phyloP scores from a whole-genome alignment of 2,888 invertebrate species.

The Clunio marinus region DNA sequence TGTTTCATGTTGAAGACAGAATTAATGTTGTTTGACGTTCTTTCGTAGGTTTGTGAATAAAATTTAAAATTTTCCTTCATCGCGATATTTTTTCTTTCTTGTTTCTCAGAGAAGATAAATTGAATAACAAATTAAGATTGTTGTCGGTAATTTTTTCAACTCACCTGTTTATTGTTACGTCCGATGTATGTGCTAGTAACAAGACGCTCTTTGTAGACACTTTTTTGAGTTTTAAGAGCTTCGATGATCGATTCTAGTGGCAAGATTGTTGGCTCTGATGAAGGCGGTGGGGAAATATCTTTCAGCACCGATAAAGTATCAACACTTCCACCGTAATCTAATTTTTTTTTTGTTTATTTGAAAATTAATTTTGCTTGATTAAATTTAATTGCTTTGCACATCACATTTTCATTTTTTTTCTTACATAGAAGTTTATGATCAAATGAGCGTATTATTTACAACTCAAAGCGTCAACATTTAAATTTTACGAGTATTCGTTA shows the following conservation, averaged over 20 bases:
- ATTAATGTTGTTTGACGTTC: not conserved
- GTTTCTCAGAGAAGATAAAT: not conserved
- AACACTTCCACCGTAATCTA: constrained; percentile 25
- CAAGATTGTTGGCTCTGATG: constrained; percentile 1
- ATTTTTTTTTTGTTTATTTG: constrained; percentile 8
- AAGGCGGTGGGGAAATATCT: constrained; percentile 28
- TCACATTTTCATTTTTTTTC: too few species aligned
- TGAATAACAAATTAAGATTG: not conserved
- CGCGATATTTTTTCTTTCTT: not conserved
- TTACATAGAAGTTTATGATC: not conserved
- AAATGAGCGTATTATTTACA: too few species aligned
- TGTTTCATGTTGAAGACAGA: not conserved
- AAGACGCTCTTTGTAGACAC: constrained; percentile 28
- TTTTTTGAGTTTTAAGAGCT: not conserved
- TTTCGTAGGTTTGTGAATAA: not conserved
- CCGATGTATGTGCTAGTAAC: constrained; percentile 31
- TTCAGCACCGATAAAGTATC: constrained; percentile 25
- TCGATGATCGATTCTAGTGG: not conserved
- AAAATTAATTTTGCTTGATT: not conserved
- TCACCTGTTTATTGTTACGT: constrained; percentile 27
- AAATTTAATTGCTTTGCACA: not conserved
- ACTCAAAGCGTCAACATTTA: too few species aligned
- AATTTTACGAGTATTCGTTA: too few species aligned
- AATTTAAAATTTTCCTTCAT: not conserved
- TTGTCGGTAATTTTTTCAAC: not conserved